These are phyloP conservation scores for Thunnus albacares DNA, from an alignment of 2,797 vertebrate species.

Conservation along the genomic window DNA sequence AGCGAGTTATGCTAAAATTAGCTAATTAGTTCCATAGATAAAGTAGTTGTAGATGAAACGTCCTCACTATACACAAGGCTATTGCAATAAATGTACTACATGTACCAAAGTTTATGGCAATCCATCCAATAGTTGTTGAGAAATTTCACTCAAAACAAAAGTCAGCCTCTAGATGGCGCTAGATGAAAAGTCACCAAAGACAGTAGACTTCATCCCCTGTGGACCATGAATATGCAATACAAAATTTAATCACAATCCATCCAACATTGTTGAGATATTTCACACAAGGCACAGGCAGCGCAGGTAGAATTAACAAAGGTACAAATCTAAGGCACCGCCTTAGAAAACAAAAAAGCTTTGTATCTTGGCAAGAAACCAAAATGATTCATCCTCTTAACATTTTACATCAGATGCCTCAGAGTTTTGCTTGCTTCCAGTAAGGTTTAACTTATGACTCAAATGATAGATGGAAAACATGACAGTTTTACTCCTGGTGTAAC, in stretches of 20 bases:
- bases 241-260: neutral
- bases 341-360: neutral
- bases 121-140: too few relatives aligned
- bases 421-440: slow-evolving; percentile 1
- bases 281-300: neutral
- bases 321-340: neutral
- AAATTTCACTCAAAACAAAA: too few relatives aligned
- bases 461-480: slow-evolving; percentile 1
- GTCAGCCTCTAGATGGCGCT: too few relatives aligned
- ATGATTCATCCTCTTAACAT: neutral
- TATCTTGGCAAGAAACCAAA: neutral
- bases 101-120: too few relatives aligned
- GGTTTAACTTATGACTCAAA: slow-evolving; percentile 29
- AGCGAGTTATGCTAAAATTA: too few relatives aligned
- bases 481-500: neutral
- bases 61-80: too few relatives aligned
- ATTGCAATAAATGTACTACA: too few relatives aligned
- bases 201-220: too few relatives aligned
- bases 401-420: neutral
- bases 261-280: neutral
- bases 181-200: too few relatives aligned
- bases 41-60: too few relatives aligned
- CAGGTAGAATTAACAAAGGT: neutral
- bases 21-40: too few relatives aligned
- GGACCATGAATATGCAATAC: neutral